Evolutionary conservation across 2,113 vertebrate species (phyloP).

Genomic region (Varanus salvator): DNA sequence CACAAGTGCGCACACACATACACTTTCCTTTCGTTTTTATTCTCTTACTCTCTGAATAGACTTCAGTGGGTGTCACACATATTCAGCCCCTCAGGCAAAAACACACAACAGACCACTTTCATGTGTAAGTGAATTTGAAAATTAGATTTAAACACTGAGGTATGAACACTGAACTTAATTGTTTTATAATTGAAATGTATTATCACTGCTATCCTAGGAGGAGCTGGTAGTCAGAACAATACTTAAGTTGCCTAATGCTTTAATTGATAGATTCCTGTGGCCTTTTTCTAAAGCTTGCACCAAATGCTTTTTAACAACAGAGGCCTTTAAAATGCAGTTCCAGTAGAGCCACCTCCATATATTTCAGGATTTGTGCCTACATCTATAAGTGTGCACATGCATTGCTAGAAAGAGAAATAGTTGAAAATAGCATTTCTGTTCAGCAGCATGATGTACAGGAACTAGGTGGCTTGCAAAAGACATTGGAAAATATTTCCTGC

Average conservation of each 20-base stretch:
- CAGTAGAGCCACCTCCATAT: not conserved
- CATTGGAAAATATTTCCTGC: not conserved
- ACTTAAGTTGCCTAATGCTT: constrained; percentile 31
- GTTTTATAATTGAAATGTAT: constrained; percentile 46
- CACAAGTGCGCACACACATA: no score
- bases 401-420: not conserved
- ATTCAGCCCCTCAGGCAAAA: constrained; percentile 20
- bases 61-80: constrained; percentile 24
- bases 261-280: not conserved
- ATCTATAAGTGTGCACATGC: not conserved
- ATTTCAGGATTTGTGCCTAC: not conserved
- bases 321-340: constrained; percentile 12
- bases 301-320: constrained; percentile 9
- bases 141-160: constrained; percentile 51
- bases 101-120: constrained; percentile 48
- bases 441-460: not conserved
- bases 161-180: constrained; percentile 62
- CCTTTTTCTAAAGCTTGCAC: not conserved
- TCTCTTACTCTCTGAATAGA: constrained; percentile 38
- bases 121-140: constrained; percentile 33
- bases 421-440: constrained; percentile 7
- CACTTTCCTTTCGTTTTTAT: constrained; percentile 42
- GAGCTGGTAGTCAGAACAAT: constrained; percentile 20
- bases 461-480: not conserved
- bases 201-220: constrained; percentile 35